Percentiles rank a stretch among this genome's conserved stretches.
Evolutionary conservation across 2,888 invertebrate genomes (phyloP).

Genomic region (Carabus problematicus): DNA sequence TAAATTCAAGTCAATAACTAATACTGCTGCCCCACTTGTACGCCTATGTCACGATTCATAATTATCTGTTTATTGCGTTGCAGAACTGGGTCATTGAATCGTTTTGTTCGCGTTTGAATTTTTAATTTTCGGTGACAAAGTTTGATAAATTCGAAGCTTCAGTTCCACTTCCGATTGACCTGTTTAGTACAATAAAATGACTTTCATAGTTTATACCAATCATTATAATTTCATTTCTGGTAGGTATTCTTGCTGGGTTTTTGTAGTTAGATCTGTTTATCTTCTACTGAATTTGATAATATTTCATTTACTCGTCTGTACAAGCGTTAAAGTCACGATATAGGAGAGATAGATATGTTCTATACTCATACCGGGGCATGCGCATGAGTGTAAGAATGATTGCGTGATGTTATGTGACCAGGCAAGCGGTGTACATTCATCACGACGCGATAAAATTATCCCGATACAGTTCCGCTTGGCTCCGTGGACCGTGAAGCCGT

Average conservation of each 20-base stretch:
- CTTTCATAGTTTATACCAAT: constrained; percentile 18
- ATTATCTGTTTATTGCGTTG: constrained; percentile 14
- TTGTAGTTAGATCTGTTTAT: not conserved
- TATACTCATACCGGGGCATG: too few species aligned
- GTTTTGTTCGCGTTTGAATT: constrained; percentile 30
- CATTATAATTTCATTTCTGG: too few species aligned
- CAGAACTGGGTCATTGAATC: constrained; percentile 32
- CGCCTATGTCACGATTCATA: not conserved
- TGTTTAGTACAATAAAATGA: constrained; percentile 39
- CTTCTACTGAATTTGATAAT: not conserved
- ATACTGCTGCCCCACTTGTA: not conserved
- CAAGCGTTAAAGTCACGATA: too few species aligned
- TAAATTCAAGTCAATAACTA: too few species aligned
- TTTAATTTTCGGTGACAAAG: constrained; percentile 37
- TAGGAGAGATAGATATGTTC: too few species aligned
- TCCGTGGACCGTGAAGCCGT: constrained; percentile 4
- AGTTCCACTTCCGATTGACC: constrained; percentile 40
- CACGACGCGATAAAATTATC: too few species aligned
- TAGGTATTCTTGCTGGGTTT: too few species aligned
- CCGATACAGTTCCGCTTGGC: constrained; percentile 3
- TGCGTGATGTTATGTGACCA: too few species aligned
- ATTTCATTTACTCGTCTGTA: too few species aligned
- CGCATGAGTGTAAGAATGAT: too few species aligned
- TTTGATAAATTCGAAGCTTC: constrained; percentile 35
- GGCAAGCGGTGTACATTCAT: too few species aligned